Evolutionary conservation across 2,888 invertebrate species (phyloP).

Genomic region (Lymantria monacha): DNA sequence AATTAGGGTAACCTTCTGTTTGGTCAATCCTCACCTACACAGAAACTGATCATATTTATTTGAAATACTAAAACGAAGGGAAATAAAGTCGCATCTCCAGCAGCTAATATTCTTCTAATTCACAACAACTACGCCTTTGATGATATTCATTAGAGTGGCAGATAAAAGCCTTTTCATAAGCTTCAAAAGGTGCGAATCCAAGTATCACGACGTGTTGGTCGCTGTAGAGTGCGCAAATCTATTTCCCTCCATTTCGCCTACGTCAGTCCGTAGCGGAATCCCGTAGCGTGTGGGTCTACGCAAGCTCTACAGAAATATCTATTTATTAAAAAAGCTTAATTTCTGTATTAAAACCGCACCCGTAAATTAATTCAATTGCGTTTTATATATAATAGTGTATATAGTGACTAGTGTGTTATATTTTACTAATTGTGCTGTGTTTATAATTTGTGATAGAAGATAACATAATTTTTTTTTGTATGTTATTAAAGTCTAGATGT

Average conservation of each 20-base stretch:
- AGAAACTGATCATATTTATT: no score
- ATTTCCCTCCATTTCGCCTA: slow-evolving; percentile 48
- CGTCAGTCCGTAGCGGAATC: slow-evolving; percentile 60
- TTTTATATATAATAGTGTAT: background rate
- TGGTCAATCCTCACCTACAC: no score
- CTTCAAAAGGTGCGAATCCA: slow-evolving; percentile 8
- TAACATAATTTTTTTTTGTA: background rate
- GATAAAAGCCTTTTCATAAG: background rate
- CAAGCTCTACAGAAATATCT: slow-evolving; percentile 20
- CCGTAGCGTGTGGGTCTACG: slow-evolving; percentile 48
- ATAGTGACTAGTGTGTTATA: background rate
- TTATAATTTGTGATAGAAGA: slow-evolving; percentile 1
- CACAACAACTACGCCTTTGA: background rate
- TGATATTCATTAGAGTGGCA: background rate
- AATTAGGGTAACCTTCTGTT: no score
- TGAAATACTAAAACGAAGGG: no score
- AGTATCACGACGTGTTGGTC: slow-evolving; percentile 20
- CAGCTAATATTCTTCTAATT: background rate
- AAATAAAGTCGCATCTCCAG: background rate
- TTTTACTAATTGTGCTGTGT: background rate
- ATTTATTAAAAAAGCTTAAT: slow-evolving; percentile 39
- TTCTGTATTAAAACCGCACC: slow-evolving; percentile 52
- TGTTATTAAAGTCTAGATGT: background rate
- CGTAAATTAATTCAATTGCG: slow-evolving; percentile 6
- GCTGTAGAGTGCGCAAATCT: slow-evolving; percentile 50